These are phyloP conservation scores for Tympanoctomys barrerae DNA, from an alignment of 2,797 vertebrate genomes.

Conservation along the genomic window DNA sequence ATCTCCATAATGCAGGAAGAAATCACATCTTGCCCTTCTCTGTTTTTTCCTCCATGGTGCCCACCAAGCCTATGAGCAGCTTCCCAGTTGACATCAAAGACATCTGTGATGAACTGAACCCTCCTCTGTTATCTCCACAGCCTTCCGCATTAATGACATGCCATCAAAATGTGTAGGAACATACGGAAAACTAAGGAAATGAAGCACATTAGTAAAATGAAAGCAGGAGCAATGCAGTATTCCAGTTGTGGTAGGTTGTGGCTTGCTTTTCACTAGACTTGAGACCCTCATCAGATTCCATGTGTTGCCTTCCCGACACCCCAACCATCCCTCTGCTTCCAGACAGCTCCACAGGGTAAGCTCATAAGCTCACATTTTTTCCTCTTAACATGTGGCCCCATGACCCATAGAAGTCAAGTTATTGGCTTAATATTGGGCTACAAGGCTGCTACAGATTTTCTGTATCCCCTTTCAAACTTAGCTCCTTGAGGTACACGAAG, in stretches of 20 bases:
- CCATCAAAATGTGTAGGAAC: background rate
- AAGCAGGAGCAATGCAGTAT: fast-evolving
- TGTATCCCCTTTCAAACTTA: background rate
- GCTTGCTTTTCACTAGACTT: fast-evolving
- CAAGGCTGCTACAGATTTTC: background rate
- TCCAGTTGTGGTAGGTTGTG: fast-evolving
- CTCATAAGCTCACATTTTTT: background rate
- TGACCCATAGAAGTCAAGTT: background rate
- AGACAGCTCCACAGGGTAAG: too few relatives aligned
- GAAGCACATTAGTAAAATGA: background rate
- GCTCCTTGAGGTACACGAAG: background rate
- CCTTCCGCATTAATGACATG: fast-evolving
- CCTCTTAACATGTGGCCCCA: background rate
- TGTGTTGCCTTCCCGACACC: background rate
- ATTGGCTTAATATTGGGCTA: background rate
- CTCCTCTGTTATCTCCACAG: too few relatives aligned
- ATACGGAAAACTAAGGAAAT: fast-evolving
- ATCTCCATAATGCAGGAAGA: background rate
- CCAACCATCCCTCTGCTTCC: background rate
- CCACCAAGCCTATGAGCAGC: background rate
- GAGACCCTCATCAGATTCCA: fast-evolving
- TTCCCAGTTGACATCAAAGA: background rate
- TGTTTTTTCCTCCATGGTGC: background rate
- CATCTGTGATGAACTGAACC: background rate
- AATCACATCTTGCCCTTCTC: background rate